Percentiles rank a stretch among this genome's conserved stretches.
Evolutionary conservation across 2,113 vertebrate genomes (phyloP).

Genomic region (Microcebus griseorufus): DNA sequence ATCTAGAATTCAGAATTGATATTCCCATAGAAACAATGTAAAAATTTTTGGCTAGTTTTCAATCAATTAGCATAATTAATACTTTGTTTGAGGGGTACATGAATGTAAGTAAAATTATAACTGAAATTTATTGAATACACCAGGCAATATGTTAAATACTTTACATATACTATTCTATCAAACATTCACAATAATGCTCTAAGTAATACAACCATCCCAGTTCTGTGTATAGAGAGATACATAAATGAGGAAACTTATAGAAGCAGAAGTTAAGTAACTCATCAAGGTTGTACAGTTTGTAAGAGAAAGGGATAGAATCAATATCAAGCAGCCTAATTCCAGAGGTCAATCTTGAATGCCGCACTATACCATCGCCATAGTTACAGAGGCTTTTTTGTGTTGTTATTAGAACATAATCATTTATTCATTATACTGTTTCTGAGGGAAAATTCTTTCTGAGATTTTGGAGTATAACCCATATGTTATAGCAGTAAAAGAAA

Average conservation of each 20-base stretch:
- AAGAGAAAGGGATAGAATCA: background rate
- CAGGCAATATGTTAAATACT: background rate
- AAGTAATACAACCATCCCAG: background rate
- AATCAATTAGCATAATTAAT: constrained; percentile 17
- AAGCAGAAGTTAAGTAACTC: background rate
- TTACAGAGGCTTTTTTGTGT: background rate
- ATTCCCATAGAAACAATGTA: background rate
- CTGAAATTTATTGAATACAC: background rate
- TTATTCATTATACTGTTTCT: background rate
- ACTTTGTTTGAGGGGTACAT: background rate
- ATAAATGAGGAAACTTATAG: background rate
- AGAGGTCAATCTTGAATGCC: background rate
- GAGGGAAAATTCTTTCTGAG: background rate
- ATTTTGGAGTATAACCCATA: background rate
- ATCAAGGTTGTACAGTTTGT: background rate
- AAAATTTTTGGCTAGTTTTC: background rate
- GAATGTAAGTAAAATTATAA: background rate
- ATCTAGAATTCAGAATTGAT: background rate
- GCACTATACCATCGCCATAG: fast-evolving
- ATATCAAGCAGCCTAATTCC: background rate
- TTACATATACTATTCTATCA: background rate
- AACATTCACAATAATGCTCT: background rate
- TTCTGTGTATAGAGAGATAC: too few relatives aligned
- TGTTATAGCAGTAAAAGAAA: background rate
- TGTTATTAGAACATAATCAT: background rate